Evolutionary conservation across 2,888 invertebrate genomes (phyloP).

Genomic region (Noctua comes): DNA sequence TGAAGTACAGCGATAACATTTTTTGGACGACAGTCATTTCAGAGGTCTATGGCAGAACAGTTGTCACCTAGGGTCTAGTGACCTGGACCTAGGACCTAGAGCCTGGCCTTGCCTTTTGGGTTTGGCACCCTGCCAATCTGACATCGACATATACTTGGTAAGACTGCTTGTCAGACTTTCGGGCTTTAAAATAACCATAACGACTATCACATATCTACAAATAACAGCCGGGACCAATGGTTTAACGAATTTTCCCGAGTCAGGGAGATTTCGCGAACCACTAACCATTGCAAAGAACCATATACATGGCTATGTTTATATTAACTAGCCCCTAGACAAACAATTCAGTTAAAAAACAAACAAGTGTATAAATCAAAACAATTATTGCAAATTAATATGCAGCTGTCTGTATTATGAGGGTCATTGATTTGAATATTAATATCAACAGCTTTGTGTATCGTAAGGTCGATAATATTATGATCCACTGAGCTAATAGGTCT

Average conservation of each 20-base stretch:
- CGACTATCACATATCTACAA: neutral
- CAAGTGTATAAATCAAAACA: conserved; percentile 12
- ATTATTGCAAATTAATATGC: conserved; percentile 9
- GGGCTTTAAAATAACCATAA: neutral
- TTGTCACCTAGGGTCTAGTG: too few relatives aligned
- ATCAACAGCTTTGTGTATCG: conserved; percentile 26
- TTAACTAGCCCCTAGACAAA: neutral
- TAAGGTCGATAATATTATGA: conserved; percentile 39
- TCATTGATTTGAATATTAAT: conserved; percentile 38
- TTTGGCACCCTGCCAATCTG: neutral
- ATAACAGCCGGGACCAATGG: neutral
- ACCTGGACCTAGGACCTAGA: too few relatives aligned
- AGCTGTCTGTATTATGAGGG: conserved; percentile 9
- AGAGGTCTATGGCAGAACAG: neutral
- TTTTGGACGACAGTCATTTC: neutral
- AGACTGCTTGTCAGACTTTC: neutral
- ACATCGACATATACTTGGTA: neutral
- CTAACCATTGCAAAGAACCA: neutral
- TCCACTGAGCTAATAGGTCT: conserved; percentile 34
- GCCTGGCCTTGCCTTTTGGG: neutral
- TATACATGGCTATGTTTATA: neutral
- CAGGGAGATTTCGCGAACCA: neutral
- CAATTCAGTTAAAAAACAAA: neutral
- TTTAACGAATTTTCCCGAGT: neutral
- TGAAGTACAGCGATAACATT: neutral